Base-by-base conservation (phyloP, 1,140 invertebrate genomes). In the Eueides isabella region DNA sequence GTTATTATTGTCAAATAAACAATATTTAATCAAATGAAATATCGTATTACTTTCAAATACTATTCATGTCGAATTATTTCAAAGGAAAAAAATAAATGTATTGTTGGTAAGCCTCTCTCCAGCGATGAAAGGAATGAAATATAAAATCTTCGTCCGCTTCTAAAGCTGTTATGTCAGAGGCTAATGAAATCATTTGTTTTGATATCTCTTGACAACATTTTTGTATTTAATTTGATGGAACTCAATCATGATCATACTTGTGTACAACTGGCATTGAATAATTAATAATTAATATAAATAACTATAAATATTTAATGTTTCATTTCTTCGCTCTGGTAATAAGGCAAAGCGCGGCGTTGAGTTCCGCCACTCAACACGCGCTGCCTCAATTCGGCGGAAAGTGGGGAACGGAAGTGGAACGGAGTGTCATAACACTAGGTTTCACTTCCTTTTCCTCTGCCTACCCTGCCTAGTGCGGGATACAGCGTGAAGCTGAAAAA, bases 161-260 rank as follows among this genome's bases (percentile, higher is more conserved):
- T 55, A 26, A 55, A 55, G 48, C 48, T 55, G 26, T 55, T 55
- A 55, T 26, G 19, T 55, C 7, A 23, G 11, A 55, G 48, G 19
- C 48, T 55, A 55, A 55, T 55, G 48, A 55, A 55, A 55, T 55
- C 48, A 55, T 55, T 55, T 55, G 48, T 55, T 44, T 55, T 55
- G 48, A 55, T 55, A 23, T 55, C 48, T 55, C 48, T 55, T 55
- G 48, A 55, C 48, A 55, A 55, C 48, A n/a, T 55, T 26, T 55
- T 55, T 9, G 11, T 23, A 55, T 55, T 4, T 55, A 55, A 55
- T 55, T 55, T 55, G 48, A 19, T 55, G 12, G 3, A 55, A 55
- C 48, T 55, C 48, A 55, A 55, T 26, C 19, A 23, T 23, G 41
- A 1, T 19, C 41, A 26, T 26, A 23, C 9, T 55, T 6, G 48